These are phyloP conservation scores for Drosophila albomicans DNA, from an alignment of 1,140 invertebrate genomes.

Conservation along the genomic window DNA sequence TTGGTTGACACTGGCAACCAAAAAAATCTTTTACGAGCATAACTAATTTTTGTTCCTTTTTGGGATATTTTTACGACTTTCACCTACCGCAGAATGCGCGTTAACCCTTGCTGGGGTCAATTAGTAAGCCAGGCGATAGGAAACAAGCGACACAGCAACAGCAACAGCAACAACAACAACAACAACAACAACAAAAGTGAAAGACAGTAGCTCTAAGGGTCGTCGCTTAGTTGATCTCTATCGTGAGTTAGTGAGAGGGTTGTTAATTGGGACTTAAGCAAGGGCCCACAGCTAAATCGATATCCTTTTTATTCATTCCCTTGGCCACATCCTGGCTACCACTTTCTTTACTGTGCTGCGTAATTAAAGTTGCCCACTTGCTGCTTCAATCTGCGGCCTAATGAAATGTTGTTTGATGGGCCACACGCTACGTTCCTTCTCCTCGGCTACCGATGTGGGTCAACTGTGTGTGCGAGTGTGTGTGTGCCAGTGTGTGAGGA, in stretches of 20 bases:
- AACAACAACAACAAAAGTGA: constrained; percentile 9
- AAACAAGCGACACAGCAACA: constrained; percentile 44
- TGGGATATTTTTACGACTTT: constrained; percentile 58
- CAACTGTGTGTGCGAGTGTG: constrained; percentile 12
- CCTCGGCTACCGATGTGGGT: constrained; percentile 50
- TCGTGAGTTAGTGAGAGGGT: constrained; percentile 23
- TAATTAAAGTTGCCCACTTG: constrained; percentile 29
- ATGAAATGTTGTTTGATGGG: constrained; percentile 50
- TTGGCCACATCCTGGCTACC: constrained; percentile 20
- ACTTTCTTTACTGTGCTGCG: constrained; percentile 13
- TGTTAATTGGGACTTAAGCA: constrained; percentile 40
- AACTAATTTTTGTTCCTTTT: constrained; percentile 54
- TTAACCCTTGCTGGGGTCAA: constrained; percentile 67
- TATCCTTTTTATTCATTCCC: constrained; percentile 15
- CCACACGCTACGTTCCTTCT: constrained; percentile 7
- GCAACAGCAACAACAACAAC: constrained; percentile 21
- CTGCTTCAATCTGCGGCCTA: constrained; percentile 16
- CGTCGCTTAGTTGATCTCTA: constrained; percentile 14
- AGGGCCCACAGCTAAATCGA: constrained; percentile 20
- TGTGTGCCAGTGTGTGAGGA: not conserved
- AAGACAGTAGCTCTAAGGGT: constrained; percentile 23
- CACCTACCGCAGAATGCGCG: constrained; percentile 67
- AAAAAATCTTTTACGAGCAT: constrained; percentile 68
- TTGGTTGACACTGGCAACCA: constrained; percentile 15
- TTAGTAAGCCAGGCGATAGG: constrained; percentile 40